Conservation (phyloP, 2,797 vertebrate species). For the Odontamblyopus rebecca region DNA sequence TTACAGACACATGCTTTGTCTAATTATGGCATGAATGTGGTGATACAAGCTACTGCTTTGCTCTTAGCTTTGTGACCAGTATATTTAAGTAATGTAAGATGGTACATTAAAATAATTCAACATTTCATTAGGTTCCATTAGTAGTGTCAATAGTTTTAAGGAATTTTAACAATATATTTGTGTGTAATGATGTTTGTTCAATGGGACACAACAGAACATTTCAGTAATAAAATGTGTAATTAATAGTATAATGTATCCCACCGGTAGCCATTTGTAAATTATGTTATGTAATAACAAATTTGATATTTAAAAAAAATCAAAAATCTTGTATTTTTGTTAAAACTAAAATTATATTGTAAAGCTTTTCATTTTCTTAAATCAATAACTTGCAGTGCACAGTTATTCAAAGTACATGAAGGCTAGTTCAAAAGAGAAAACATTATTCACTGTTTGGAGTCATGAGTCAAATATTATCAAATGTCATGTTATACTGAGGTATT, state of each 20-base stretch:
- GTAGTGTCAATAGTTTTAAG: background rate
- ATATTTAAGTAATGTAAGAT: background rate
- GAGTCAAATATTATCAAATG: background rate
- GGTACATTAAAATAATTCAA: background rate
- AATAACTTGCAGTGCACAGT: background rate
- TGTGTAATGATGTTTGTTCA: background rate
- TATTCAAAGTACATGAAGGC: background rate
- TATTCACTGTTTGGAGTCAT: background rate
- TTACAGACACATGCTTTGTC: constrained; percentile 25
- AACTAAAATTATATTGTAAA: background rate
- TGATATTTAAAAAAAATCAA: background rate
- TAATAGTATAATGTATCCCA: background rate
- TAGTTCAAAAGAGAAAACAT: background rate
- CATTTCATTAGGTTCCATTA: background rate
- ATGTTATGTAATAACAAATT: background rate
- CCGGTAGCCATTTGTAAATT: background rate
- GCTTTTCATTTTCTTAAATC: background rate
- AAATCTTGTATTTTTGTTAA: background rate
- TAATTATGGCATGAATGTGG: constrained; percentile 17
- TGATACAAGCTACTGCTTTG: constrained; percentile 33
- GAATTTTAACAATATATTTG: background rate
- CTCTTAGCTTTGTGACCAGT: constrained; percentile 27
- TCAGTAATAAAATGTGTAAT: background rate
- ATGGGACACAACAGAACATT: background rate
- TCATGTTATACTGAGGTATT: background rate